phyloP scores from a whole-genome alignment of 2,888 invertebrate species.

The Incurvaria masculella region DNA sequence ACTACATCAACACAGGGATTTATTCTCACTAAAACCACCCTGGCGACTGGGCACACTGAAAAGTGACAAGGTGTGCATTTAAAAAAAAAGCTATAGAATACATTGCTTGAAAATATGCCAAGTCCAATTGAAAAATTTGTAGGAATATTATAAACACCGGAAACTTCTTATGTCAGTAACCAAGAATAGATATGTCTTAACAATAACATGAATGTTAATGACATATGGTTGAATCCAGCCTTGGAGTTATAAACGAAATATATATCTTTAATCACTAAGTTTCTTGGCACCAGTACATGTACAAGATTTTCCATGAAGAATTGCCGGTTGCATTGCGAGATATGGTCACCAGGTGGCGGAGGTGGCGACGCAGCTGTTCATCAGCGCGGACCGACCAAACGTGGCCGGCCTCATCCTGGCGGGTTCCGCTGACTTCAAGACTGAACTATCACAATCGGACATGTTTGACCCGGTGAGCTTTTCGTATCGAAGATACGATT shows the following conservation, averaged over 20 bases:
- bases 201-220: background rate
- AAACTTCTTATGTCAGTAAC: too few species aligned
- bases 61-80: background rate
- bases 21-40: background rate
- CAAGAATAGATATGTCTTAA: too few species aligned
- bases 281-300: background rate
- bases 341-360: slow-evolving; percentile 56
- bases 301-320: background rate
- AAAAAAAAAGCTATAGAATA: too few species aligned
- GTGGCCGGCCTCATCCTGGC: slow-evolving; percentile 97
- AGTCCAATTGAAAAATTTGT: too few species aligned
- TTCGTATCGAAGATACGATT: slow-evolving; percentile 5
- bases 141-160: too few species aligned
- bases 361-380: slow-evolving; percentile 95
- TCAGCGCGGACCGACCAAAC: slow-evolving; percentile 96
- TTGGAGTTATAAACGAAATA: background rate
- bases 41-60: background rate
- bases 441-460: slow-evolving; percentile 98
- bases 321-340: background rate
- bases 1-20: background rate
- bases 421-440: slow-evolving; percentile 99
- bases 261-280: background rate
- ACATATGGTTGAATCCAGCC: background rate
- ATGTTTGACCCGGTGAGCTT: slow-evolving; percentile 97
- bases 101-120: too few species aligned